Percentiles rank a stretch among this genome's conserved stretches.
Evolutionary conservation across 2,888 invertebrate genomes (phyloP).

Genomic region (Zootermopsis nevadensis): DNA sequence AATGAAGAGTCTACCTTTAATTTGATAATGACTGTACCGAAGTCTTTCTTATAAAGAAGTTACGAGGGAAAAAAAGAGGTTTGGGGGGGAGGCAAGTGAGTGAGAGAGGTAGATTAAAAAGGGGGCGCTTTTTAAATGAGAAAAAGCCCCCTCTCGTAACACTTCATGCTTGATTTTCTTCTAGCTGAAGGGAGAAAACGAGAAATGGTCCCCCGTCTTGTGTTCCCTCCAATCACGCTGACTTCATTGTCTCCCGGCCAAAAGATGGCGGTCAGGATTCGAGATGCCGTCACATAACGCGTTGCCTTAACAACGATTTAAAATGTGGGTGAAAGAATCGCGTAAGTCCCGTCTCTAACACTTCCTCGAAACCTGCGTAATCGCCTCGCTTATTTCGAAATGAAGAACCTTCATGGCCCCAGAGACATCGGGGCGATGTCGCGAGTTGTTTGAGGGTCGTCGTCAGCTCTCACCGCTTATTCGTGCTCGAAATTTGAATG

Average conservation of each 20-base stretch:
- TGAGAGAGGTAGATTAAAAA: background rate
- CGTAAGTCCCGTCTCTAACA: background rate
- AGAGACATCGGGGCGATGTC: too few relatives aligned
- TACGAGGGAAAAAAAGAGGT: conserved; percentile 28
- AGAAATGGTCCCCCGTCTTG: conserved; percentile 22
- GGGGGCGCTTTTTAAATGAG: conserved; percentile 46
- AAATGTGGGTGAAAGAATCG: background rate
- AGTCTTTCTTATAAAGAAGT: conserved; percentile 14
- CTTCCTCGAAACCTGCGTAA: background rate
- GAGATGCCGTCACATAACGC: conserved; percentile 33
- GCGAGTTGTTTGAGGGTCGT: too few relatives aligned
- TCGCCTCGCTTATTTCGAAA: too few relatives aligned
- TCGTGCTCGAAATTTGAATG: too few relatives aligned
- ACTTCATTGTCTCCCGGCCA: conserved; percentile 34
- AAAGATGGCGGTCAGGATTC: conserved; percentile 4
- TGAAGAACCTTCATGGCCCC: too few relatives aligned
- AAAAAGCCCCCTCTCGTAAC: conserved; percentile 48
- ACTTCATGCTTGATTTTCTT: conserved; percentile 51
- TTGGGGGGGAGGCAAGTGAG: background rate
- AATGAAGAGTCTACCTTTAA: conserved; percentile 18
- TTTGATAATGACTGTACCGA: conserved; percentile 41
- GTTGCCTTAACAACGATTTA: conserved; percentile 13
- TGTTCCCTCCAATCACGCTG: background rate
- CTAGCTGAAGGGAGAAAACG: conserved; percentile 37
- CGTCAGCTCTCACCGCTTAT: too few relatives aligned